Percentiles rank a stretch among this genome's conserved stretches.
These are phyloP conservation scores for Thereva unica DNA, from an alignment of 2,888 invertebrate genomes.

Conservation along the genomic window DNA sequence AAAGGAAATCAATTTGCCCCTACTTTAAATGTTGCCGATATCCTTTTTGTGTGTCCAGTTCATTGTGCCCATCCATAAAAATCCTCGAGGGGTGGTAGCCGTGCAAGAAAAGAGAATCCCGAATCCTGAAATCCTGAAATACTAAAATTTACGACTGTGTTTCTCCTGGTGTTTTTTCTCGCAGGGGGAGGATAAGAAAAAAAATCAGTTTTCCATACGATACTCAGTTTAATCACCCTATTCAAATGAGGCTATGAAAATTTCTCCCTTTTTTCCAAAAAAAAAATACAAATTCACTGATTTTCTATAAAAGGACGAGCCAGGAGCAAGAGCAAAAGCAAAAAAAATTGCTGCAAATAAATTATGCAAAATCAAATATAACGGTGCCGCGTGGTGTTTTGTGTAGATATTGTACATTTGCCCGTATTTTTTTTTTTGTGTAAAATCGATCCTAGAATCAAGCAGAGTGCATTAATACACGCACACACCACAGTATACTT, in stretches of 20 bases:
- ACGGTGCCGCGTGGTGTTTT: constrained; percentile 4
- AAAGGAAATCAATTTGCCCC: constrained; percentile 13
- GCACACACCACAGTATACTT: neutral
- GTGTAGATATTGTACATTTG: neutral
- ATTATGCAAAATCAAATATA: constrained; percentile 23
- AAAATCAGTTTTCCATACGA: constrained; percentile 11
- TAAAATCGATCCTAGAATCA: constrained; percentile 13
- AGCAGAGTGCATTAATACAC: neutral
- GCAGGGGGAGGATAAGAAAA: neutral
- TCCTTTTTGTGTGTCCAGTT: constrained; percentile 11
- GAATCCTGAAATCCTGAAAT: no score
- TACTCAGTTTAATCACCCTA: constrained; percentile 18
- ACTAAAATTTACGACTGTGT: no score
- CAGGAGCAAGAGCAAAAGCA: neutral
- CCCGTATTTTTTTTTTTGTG: constrained; percentile 6
- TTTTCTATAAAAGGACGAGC: constrained; percentile 9
- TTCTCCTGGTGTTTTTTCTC: constrained; percentile 5
- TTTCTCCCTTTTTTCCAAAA: neutral
- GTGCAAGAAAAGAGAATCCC: neutral
- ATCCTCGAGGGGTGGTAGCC: constrained; percentile 1
- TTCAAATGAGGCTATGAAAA: constrained; percentile 12
- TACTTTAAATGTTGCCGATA: constrained; percentile 19
- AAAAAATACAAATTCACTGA: neutral
- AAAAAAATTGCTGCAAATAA: neutral
- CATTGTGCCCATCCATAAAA: constrained; percentile 6